Evolutionary conservation across 2,797 vertebrate species (phyloP), one percentile per base, ranked within the genome.

Genomic region (Salarias fasciatus): DNA sequence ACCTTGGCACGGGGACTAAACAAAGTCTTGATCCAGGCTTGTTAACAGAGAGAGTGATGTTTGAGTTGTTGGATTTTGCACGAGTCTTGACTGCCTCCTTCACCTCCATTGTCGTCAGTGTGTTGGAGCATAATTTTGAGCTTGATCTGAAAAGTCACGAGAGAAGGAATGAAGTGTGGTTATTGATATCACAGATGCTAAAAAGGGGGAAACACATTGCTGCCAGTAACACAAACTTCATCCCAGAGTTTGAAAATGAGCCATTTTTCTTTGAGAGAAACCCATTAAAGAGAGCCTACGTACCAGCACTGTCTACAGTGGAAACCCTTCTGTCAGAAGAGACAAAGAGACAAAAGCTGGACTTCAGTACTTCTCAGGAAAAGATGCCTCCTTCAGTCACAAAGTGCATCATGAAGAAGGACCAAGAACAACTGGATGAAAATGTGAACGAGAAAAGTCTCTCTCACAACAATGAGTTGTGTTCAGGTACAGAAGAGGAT

Each of bases 121-220:
- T 78, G 53, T 37, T 78, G 15, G 50, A 54, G 50, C 70, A 69
- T 33, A 74, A 78, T 38, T 78, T 69, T 62, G 36, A 78, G 5
- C 52, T 77, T 18, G 44, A 60, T 43, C 51, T 64, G 13, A 48
- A 60, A 53, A 31, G 40, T 62, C 18, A 11, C n/a, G 13, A 36
- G 6, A 36, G 11, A 13, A 66, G 38, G 61, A 43, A 5, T 11
- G 7, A 0, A 28, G 31, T 58, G 30, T 63, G 46, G 53, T 47
- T 35, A 11, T 49, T 12, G 0, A 18, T 70, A 53, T 44, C 13
- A 7, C 8, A 54, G 6, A 11, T 78, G 7, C 31, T 65, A 5
- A 69, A 53, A 33, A 73, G 14, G 50, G 65, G 40, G 35, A 45
- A 64, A 30, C 33, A 4, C 13, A 49, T 58, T 14, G 2, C 8